Percentiles rank a stretch among this genome's conserved stretches.
These are phyloP conservation scores for Campylomormyrus tamandua DNA, from an alignment of 2,113 vertebrate species.

Conservation along the genomic window DNA sequence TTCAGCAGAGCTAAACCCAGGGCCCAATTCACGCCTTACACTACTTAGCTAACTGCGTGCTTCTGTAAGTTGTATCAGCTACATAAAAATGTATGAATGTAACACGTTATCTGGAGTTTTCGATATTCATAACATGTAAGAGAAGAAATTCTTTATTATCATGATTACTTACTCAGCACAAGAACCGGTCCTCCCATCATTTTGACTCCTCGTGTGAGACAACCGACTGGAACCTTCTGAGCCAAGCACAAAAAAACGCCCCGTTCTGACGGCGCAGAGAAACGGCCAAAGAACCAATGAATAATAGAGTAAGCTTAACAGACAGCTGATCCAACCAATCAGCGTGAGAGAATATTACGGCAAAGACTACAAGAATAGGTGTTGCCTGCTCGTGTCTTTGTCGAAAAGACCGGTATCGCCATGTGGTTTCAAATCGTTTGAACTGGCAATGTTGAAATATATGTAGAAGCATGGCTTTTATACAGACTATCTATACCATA, in stretches of 20 bases:
- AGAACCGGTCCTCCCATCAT: conserved; percentile 71
- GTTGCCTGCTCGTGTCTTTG: background rate
- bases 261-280: background rate
- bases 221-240: conserved; percentile 16
- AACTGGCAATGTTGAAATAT: background rate
- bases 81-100: background rate
- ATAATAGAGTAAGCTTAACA: background rate
- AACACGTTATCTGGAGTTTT: background rate
- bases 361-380: background rate
- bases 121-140: background rate
- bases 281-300: conserved; percentile 40
- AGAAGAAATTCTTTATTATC: background rate
- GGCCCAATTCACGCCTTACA: background rate
- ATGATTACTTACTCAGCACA: conserved; percentile 65
- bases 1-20: background rate
- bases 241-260: background rate
- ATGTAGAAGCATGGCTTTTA: background rate
- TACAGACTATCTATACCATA: background rate
- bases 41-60: background rate
- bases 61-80: too few relatives aligned
- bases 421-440: background rate
- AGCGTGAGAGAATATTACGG: background rate
- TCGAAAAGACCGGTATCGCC: background rate
- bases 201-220: conserved; percentile 25
- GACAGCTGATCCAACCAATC: conserved; percentile 35